Base-by-base conservation (phyloP, 2,797 vertebrate genomes). In the Peromyscus aztecus region DNA sequence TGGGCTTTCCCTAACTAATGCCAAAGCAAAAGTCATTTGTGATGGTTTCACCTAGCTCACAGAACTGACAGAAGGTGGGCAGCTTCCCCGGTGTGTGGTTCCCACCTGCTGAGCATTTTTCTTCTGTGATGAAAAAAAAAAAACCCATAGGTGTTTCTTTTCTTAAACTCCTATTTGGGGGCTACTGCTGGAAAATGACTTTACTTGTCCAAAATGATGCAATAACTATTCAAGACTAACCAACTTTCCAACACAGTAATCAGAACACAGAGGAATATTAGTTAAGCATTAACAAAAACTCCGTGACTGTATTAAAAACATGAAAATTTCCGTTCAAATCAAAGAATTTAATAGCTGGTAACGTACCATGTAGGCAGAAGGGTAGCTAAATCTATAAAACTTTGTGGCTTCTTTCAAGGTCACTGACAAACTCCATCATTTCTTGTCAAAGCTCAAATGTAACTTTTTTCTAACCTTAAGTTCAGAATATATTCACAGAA, bases 171-270 rank as follows among this genome's bases (percentile, higher is more conserved):
- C 24, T 40, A 73, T 82, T 40, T 57, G n/a, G 4, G 2, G 27
- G 27, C 2, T 9, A 11, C 67, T 46, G 43, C 55, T 71, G 12
- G 67, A 91, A 94, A 78, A 65, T 78, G 34, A 43, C 4, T 37
- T 55, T 19, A 24, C n/a, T 91, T 80, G 16, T 86, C 46, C 55
- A 49, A 91, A 57, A 46, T 69, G 81, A 59, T 82, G 2, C n/a
- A 89, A 67, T 40, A 49, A 37, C n/a, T 57, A 73, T 77, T 96
- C 0, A 19, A 87, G 94, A 86, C 59, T 73, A 31, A 82, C 14
- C 12, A 65, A 29, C 16, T 80, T 94, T 87, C 31, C n/a, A 89
- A 77, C n/a, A 61, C 40, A 67, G 11, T 37, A 73, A 40, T n/a
- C 67, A 81, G 59, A 86, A 75, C 34, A 61, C 0, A 29, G 43